Conservation (phyloP, 2,113 vertebrate genomes). For the Oxyruncus cristatus region DNA sequence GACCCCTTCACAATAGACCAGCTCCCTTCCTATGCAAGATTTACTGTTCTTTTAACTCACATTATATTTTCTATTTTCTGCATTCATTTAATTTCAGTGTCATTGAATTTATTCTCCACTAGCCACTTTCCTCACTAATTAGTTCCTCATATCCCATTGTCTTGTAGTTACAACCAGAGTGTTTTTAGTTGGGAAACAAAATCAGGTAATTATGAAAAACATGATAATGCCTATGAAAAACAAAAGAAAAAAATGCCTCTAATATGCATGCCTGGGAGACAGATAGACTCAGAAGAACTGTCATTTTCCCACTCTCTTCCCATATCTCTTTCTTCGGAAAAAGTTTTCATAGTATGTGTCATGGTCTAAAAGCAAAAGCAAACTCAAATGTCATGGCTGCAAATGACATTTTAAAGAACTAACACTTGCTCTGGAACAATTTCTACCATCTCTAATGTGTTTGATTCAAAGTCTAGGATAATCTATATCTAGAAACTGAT, state of each 20-base stretch:
- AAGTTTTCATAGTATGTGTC: neutral
- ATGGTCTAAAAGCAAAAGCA: neutral
- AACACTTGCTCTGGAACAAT: neutral
- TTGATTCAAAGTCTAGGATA: neutral
- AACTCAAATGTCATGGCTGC: neutral
- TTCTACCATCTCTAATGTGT: neutral
- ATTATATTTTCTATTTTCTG: neutral
- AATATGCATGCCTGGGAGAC: neutral
- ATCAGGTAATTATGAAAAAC: neutral
- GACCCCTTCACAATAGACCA: neutral
- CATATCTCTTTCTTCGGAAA: neutral
- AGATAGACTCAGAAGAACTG: neutral
- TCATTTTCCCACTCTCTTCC: neutral
- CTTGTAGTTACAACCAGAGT: neutral
- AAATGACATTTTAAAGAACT: conserved; percentile 7
- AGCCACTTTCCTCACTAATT: neutral
- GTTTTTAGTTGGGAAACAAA: neutral
- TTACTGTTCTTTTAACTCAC: neutral
- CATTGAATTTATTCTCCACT: neutral
- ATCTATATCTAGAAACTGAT: neutral
- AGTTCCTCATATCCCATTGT: neutral
- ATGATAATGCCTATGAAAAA: neutral
- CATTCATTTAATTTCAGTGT: neutral
- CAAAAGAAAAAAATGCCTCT: neutral
- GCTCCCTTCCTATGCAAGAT: neutral